These are phyloP conservation scores for Cyprinus carpio DNA, from an alignment of 2,113 vertebrate species.

Conservation along the genomic window DNA sequence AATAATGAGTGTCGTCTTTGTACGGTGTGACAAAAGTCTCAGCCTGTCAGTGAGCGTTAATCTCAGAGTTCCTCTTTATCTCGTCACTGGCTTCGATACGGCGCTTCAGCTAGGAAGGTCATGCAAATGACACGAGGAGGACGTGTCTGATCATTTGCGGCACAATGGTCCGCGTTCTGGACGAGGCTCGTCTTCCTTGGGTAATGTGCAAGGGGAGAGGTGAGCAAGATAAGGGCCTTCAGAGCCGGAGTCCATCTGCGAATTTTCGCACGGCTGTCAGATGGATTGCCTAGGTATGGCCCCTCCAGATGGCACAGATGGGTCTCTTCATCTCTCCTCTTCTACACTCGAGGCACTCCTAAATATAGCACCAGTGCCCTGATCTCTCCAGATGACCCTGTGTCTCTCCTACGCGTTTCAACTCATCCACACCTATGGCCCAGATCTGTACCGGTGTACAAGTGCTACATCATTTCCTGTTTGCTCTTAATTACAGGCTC, in stretches of 20 bases:
- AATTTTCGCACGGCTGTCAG: conserved; percentile 21
- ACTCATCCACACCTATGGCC: conserved; percentile 53
- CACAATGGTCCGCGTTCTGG: conserved; percentile 45
- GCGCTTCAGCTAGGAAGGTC: conserved; percentile 48
- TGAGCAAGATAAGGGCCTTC: conserved; percentile 43
- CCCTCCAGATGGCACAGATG: conserved; percentile 47
- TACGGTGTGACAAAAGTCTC: conserved; percentile 61
- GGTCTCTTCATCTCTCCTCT: conserved; percentile 32
- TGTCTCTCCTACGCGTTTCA: background rate
- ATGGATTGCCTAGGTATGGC: conserved; percentile 23
- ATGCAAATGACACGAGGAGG: conserved; percentile 40
- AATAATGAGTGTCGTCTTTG: conserved; percentile 50
- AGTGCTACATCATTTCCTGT: conserved; percentile 71
- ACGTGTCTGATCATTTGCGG: conserved; percentile 56
- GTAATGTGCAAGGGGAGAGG: conserved; percentile 24
- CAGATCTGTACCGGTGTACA: conserved; percentile 63
- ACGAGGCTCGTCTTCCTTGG: conserved; percentile 15
- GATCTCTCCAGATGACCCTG: conserved; percentile 34
- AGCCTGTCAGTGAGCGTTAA: conserved; percentile 61
- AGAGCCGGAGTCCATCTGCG: conserved; percentile 31
- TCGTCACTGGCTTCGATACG: conserved; percentile 52
- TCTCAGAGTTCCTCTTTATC: conserved; percentile 58
- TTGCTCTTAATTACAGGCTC: conserved; percentile 71
- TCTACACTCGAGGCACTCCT: conserved; percentile 35
- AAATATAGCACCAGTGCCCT: conserved; percentile 26